These are phyloP conservation scores for Heliconius nattereri DNA, from an alignment of 1,140 invertebrate genomes.

Conservation along the genomic window DNA sequence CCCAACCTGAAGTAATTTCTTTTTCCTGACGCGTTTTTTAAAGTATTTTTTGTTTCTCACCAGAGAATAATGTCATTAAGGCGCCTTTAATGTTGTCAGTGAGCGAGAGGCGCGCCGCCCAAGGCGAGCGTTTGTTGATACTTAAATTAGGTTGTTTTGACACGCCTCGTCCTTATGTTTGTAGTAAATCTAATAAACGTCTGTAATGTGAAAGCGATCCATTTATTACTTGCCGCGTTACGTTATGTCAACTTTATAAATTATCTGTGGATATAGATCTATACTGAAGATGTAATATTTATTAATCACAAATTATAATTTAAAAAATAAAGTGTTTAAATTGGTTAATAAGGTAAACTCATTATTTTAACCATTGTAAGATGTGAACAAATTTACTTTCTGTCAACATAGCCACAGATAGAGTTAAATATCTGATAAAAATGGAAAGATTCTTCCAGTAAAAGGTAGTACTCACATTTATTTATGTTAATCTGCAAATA, in stretches of 20 bases:
- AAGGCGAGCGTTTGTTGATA: slow-evolving; percentile 80
- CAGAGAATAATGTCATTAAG: slow-evolving; percentile 81
- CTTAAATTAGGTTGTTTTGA: slow-evolving; percentile 81
- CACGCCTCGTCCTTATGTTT: slow-evolving; percentile 79
- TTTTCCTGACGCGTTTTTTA: slow-evolving; percentile 67
- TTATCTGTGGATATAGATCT: not conserved
- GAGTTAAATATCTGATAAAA: too few species aligned
- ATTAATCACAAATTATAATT: not conserved
- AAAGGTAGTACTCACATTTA: too few species aligned
- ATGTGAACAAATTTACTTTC: too few species aligned
- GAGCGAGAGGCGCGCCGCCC: slow-evolving; percentile 70
- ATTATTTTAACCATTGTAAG: too few species aligned
- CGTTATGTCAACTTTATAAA: not conserved
- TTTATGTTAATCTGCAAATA: too few species aligned
- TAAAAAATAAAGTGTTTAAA: too few species aligned
- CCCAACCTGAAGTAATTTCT: slow-evolving; percentile 5
- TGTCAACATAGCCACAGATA: too few species aligned
- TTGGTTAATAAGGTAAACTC: too few species aligned
- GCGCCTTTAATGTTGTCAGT: slow-evolving; percentile 80
- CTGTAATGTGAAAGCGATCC: slow-evolving; percentile 61
- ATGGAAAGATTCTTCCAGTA: too few species aligned
- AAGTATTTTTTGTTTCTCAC: slow-evolving; percentile 57
- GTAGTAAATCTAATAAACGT: slow-evolving; percentile 81
- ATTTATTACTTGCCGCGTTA: slow-evolving; percentile 60
- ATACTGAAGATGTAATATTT: not conserved